Percentiles rank a stretch among this genome's conserved stretches.
Conservation (phyloP, 1,140 invertebrate genomes). For the Anagrus nilaparvatae region DNA sequence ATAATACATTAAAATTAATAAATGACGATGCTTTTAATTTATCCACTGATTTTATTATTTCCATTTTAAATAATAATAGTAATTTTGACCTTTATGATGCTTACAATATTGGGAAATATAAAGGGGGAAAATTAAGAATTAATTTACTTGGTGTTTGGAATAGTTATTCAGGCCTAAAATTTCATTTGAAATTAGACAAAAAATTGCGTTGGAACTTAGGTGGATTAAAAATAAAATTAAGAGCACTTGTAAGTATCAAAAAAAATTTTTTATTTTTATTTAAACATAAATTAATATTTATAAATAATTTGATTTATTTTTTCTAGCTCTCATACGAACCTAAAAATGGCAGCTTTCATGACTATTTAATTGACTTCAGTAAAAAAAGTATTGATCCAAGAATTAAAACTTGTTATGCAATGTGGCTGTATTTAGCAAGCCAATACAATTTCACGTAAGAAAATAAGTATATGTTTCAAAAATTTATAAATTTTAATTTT, state of each 20-base stretch:
- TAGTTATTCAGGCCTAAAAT: constrained; percentile 2
- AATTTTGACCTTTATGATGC: constrained; percentile 8
- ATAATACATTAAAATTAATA: constrained; percentile 5
- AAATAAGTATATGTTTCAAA: too few species aligned
- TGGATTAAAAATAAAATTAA: constrained; percentile 8
- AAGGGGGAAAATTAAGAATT: constrained; percentile 10
- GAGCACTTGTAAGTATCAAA: constrained; percentile 3
- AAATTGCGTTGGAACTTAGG: constrained; percentile 5
- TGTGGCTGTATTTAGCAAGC: too few species aligned
- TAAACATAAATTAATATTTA: too few species aligned
- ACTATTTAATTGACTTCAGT: too few species aligned
- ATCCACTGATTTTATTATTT: constrained; percentile 14
- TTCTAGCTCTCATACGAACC: too few species aligned
- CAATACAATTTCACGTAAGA: too few species aligned
- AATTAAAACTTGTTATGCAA: too few species aligned
- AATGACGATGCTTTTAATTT: constrained; percentile 13
- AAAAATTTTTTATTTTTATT: too few species aligned
- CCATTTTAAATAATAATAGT: not conserved
- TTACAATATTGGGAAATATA: constrained; percentile 13
- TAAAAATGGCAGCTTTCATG: too few species aligned
- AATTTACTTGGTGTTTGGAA: constrained; percentile 8
- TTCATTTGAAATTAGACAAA: constrained; percentile 1
- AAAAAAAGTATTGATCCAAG: too few species aligned
- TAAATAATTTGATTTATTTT: too few species aligned
- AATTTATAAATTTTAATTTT: too few species aligned